phyloP scores from a whole-genome alignment of 2,113 vertebrate species.

The Eclectus roratus region DNA sequence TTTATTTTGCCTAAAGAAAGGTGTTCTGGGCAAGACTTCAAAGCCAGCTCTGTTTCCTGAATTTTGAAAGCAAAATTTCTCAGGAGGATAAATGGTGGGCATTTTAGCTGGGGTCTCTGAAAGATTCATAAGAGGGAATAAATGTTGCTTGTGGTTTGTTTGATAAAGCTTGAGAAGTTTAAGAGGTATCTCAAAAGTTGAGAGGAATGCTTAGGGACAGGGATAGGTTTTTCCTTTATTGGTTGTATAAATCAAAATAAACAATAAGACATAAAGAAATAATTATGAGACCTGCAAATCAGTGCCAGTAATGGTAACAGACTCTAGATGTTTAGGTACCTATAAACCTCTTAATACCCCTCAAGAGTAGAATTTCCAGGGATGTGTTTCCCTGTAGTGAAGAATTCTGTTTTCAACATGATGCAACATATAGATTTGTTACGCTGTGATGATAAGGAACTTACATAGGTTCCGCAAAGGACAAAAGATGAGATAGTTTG shows the following conservation, averaged over 20 bases:
- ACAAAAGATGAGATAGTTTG: neutral
- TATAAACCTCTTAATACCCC: neutral
- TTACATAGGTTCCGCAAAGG: neutral
- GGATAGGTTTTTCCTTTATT: neutral
- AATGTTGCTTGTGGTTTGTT: neutral
- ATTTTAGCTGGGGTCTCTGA: neutral
- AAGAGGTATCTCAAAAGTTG: neutral
- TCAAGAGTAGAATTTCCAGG: neutral
- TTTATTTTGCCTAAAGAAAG: neutral
- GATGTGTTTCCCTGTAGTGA: neutral
- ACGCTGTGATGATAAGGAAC: neutral
- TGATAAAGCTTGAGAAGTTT: neutral
- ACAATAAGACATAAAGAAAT: neutral
- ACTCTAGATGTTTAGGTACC: neutral
- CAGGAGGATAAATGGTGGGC: neutral
- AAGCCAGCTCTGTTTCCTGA: neutral
- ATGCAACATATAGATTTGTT: neutral
- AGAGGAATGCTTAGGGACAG: neutral
- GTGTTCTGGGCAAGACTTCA: neutral
- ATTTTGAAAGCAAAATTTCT: neutral
- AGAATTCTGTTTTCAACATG: neutral
- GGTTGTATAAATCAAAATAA: neutral
- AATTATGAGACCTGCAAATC: neutral
- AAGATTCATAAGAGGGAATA: neutral
- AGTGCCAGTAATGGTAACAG: neutral